A percentile compares a stretch with the other conserved stretches of the same genome.
Conservation (phyloP, 2,113 vertebrate species). For the Pachycephala philippinensis region DNA sequence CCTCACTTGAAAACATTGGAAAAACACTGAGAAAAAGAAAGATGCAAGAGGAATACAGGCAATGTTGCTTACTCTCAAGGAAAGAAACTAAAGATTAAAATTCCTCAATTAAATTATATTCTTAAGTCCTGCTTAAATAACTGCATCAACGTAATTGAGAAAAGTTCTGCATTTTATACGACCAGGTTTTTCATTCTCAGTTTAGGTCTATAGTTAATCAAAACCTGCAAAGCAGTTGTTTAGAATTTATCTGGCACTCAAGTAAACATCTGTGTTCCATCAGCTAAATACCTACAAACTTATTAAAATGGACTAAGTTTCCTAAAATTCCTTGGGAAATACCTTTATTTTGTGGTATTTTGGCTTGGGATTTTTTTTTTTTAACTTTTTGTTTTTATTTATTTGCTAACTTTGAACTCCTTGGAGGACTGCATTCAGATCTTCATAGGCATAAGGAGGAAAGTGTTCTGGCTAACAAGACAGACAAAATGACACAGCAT, state of each 20-base stretch:
- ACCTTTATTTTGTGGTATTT: not conserved
- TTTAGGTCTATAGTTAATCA: not conserved
- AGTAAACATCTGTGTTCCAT: not conserved
- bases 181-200: not conserved
- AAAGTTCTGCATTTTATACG: not conserved
- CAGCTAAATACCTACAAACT: not conserved
- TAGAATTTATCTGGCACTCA: not conserved
- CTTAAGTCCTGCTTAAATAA: not conserved
- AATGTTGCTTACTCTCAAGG: not conserved
- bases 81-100: not conserved
- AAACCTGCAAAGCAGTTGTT: not conserved
- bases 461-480: not conserved
- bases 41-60: not conserved
- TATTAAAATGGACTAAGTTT: not conserved
- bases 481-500: slow-evolving; percentile 45
- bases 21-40: not conserved
- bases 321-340: not conserved
- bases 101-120: not conserved
- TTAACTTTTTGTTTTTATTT: not conserved
- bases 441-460: not conserved
- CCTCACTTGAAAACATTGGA: not conserved
- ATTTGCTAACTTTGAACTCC: not conserved
- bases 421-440: not conserved
- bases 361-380: not conserved
- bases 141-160: not conserved